A percentile compares a stretch with the other conserved stretches of the same genome.
Conservation (phyloP, 2,797 vertebrate species). For the Bucorvus abyssinicus region DNA sequence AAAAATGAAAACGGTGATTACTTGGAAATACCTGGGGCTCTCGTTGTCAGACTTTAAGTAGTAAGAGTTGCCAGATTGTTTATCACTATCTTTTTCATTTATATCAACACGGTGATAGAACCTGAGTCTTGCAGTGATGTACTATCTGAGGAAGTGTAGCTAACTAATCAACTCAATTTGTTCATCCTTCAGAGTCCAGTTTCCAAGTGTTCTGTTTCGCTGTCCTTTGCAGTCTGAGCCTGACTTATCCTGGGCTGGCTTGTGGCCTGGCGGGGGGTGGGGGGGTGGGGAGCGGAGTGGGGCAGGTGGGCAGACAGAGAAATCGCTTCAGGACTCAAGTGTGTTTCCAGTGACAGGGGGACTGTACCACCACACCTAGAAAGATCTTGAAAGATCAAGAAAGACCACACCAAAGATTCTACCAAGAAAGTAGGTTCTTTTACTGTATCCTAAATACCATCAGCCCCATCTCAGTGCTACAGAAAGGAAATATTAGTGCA, state of each 20-base stretch:
- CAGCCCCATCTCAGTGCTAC: fast-evolving
- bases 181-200: background rate
- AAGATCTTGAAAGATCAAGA: too few relatives aligned
- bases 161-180: background rate
- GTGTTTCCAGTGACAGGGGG: too few relatives aligned
- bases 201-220: too few relatives aligned
- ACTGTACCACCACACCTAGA: too few relatives aligned
- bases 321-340: too few relatives aligned
- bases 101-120: background rate
- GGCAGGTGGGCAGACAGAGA: too few relatives aligned
- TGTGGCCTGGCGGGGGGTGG: too few relatives aligned
- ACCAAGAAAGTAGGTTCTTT: background rate
- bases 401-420: too few relatives aligned
- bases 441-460: background rate
- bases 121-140: background rate
- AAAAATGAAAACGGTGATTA: background rate
- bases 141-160: background rate
- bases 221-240: too few relatives aligned
- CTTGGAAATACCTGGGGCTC: background rate
- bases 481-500: background rate
- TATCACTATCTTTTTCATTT: background rate
- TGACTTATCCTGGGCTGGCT: too few relatives aligned
- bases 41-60: background rate
- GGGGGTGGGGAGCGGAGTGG: too few relatives aligned
- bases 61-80: background rate